Percentiles rank a stretch among this genome's conserved stretches.
Conservation (phyloP, 2,888 invertebrate genomes). For the Diadegma fenestrale region DNA sequence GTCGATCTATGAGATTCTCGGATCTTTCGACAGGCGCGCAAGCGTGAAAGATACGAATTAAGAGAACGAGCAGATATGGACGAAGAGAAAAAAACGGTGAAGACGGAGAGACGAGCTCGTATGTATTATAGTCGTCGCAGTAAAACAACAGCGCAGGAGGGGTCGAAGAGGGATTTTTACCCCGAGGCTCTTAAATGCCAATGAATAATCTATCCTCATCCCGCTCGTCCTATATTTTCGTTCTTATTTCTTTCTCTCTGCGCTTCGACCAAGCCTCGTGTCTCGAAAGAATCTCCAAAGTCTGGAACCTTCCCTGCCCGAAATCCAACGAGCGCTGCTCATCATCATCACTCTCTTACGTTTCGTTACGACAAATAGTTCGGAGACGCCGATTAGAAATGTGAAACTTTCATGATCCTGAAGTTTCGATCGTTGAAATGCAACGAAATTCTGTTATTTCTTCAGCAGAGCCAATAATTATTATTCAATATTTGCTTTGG, state of each 20-base stretch:
- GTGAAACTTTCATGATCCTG: too few species aligned
- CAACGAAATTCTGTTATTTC: too few species aligned
- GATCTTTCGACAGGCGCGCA: slow-evolving; percentile 36
- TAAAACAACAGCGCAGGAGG: slow-evolving; percentile 39
- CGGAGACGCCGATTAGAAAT: neutral
- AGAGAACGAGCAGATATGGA: slow-evolving; percentile 26
- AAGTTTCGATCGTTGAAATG: too few species aligned
- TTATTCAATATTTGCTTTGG: too few species aligned
- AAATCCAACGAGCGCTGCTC: neutral
- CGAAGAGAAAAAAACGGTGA: slow-evolving; percentile 3
- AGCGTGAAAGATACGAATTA: slow-evolving; percentile 27
- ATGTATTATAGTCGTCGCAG: slow-evolving; percentile 32
- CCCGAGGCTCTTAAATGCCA: slow-evolving; percentile 50
- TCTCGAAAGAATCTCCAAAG: slow-evolving; percentile 11
- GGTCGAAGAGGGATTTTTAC: slow-evolving; percentile 42
- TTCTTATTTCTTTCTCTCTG: slow-evolving; percentile 19
- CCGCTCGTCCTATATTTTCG: slow-evolving; percentile 4
- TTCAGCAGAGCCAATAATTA: too few species aligned
- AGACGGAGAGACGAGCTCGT: slow-evolving; percentile 42
- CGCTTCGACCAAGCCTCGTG: slow-evolving; percentile 15
- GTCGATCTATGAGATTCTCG: slow-evolving; percentile 51
- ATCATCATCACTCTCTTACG: slow-evolving; percentile 10
- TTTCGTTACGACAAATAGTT: slow-evolving; percentile 22
- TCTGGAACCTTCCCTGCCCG: slow-evolving; percentile 18
- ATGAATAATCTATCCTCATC: slow-evolving; percentile 41